Conservation (phyloP, 2,888 invertebrate species). For the Agriopis aurantiaria region DNA sequence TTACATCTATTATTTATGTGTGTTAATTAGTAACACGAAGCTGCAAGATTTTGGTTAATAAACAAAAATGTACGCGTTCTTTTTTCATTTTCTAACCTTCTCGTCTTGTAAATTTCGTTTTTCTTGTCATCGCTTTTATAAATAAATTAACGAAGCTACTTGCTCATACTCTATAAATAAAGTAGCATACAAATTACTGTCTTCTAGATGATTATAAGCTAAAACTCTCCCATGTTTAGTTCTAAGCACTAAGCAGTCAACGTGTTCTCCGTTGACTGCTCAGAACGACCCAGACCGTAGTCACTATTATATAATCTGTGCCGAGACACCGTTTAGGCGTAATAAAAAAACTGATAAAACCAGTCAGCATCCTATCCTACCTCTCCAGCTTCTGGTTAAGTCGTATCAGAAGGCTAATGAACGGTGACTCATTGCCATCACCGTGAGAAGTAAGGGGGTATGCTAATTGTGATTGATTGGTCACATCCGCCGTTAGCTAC, state of each 20-base stretch:
- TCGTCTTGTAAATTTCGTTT: too few relatives aligned
- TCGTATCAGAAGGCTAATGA: slow-evolving; percentile 25
- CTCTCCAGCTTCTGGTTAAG: slow-evolving; percentile 22
- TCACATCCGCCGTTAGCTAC: slow-evolving; percentile 58
- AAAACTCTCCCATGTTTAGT: neutral
- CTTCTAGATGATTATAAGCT: neutral
- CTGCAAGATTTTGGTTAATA: too few relatives aligned
- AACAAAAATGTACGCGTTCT: too few relatives aligned
- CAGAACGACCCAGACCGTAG: neutral
- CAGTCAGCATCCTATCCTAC: slow-evolving; percentile 27
- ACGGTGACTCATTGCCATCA: slow-evolving; percentile 38
- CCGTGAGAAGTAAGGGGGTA: slow-evolving; percentile 54
- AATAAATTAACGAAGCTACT: neutral
- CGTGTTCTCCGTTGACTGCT: neutral
- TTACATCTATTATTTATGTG: neutral
- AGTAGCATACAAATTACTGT: slow-evolving; percentile 1
- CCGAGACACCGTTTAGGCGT: slow-evolving; percentile 5
- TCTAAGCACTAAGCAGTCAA: neutral
- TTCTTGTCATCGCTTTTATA: too few relatives aligned
- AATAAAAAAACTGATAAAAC: slow-evolving; percentile 24
- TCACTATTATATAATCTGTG: neutral
- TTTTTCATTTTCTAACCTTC: too few relatives aligned
- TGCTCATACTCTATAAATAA: neutral
- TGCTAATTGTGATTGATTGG: slow-evolving; percentile 67
- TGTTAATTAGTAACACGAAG: neutral